These are phyloP conservation scores for Merluccius polli DNA, from an alignment of 2,797 vertebrate species.

Conservation along the genomic window DNA sequence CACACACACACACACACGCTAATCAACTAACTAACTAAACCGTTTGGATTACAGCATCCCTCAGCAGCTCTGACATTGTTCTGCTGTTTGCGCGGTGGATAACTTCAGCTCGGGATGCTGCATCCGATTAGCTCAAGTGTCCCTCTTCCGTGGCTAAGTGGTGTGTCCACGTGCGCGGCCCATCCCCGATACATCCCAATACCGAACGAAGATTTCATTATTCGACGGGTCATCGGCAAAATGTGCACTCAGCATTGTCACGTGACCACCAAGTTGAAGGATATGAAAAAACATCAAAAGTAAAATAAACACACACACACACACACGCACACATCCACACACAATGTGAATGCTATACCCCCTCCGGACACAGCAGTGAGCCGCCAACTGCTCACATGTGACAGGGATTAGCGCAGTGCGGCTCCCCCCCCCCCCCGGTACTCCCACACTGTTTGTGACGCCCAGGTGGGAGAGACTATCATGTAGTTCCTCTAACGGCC, in stretches of 20 bases:
- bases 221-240: too few species aligned
- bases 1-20: not conserved
- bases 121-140: not conserved
- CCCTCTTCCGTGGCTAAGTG: too few species aligned
- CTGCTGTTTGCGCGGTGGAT: too few species aligned
- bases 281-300: too few species aligned
- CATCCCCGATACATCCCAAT: too few species aligned
- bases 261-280: too few species aligned
- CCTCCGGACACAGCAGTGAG: slow-evolving; percentile 28
- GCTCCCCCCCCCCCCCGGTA: not conserved
- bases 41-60: not conserved
- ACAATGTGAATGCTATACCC: slow-evolving; percentile 25
- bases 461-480: not conserved
- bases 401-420: slow-evolving; percentile 38
- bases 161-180: too few species aligned
- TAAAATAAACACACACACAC: slow-evolving; percentile 3
- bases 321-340: slow-evolving; percentile 22
- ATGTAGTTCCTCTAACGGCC: not conserved
- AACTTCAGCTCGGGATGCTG: too few species aligned
- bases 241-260: too few species aligned
- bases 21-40: not conserved
- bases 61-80: too few species aligned
- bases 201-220: too few species aligned
- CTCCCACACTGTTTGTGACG: too few species aligned
- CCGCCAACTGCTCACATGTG: slow-evolving; percentile 35